Evolutionary conservation across 2,888 invertebrate species (phyloP), one percentile per base, ranked within the genome.

Genomic region (Andrena fulva): DNA sequence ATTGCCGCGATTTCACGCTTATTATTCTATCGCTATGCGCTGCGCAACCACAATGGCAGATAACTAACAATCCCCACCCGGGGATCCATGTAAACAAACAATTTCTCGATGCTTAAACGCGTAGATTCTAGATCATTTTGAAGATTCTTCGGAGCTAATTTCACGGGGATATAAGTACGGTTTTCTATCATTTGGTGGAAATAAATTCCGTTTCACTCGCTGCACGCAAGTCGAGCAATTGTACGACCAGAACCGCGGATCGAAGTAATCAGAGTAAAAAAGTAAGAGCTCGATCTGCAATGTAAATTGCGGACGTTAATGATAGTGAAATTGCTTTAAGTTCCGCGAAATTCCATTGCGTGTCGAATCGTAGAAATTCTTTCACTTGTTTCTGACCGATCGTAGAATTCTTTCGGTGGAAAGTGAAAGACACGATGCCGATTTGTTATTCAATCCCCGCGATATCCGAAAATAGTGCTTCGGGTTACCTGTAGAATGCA

Each of bases 361-460:
- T 2, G 6, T 12, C 8, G n/a, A n/a, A 12, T 60, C 8, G 16
- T 56, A 31, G 24, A 31, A 50, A 35, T 52, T 75, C 29, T 20
- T 31, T 67, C 20, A 7, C 35, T n/a, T 64, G 24, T 7, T 48
- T 16, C 16, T 27, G 16, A 31, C 8, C 20, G 20, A 24, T 7
- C 4, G 10, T 10, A 24, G 56, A 75, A 76, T 69, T 76, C 31
- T 56, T 54, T 68, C 29, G n/a, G 8, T 54, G 35, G 54, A 73
- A 76, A 73, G 79, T 68, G 64, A 74, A 76, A 74, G 35, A 33
- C 42, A 16, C 56, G 12, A 2, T 24, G 8, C 35, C 42, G 54
- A 82, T 73, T 52, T 35, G 50, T 71, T 82, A 82, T 85, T 79
- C 73, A 59, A 75, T 72, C 20, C 24, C 52, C 8, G 50, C 48